These are phyloP conservation scores for Aspidapion aeneum DNA, from an alignment of 2,888 invertebrate species.

Conservation along the genomic window DNA sequence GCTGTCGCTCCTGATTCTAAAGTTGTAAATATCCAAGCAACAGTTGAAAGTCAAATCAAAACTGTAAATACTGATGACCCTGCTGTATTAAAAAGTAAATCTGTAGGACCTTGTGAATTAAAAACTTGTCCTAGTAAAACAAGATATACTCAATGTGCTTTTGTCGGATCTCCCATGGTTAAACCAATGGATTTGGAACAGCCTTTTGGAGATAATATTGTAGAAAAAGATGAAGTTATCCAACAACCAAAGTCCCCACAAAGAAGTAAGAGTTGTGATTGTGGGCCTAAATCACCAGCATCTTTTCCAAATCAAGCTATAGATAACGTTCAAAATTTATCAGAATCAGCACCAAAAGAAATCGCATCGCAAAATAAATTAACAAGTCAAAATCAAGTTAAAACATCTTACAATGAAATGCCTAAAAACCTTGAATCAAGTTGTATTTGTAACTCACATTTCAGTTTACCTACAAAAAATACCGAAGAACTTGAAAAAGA, in stretches of 20 bases:
- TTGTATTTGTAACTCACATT: not conserved
- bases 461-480: not conserved
- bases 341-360: not conserved
- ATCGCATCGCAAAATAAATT: not conserved
- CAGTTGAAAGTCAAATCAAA: conserved; percentile 5
- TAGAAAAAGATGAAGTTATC: not conserved
- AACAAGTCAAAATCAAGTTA: not conserved
- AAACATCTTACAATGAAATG: not conserved
- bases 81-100: not conserved
- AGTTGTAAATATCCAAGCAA: conserved; percentile 11
- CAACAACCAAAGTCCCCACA: not conserved
- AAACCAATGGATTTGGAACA: not conserved
- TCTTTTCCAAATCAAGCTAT: not conserved
- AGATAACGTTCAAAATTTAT: not conserved
- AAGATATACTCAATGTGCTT: conserved; percentile 29
- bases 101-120: conserved; percentile 6
- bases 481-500: conserved; percentile 18
- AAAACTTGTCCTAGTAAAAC: conserved; percentile 9
- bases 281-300: not conserved
- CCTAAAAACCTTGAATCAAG: not conserved
- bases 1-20: not conserved
- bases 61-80: conserved; percentile 3
- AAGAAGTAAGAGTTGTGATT: not conserved
- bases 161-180: conserved; percentile 28
- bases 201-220: not conserved